phyloP scores from a whole-genome alignment of 2,888 invertebrate genomes.

The Cerastis rubricosa region DNA sequence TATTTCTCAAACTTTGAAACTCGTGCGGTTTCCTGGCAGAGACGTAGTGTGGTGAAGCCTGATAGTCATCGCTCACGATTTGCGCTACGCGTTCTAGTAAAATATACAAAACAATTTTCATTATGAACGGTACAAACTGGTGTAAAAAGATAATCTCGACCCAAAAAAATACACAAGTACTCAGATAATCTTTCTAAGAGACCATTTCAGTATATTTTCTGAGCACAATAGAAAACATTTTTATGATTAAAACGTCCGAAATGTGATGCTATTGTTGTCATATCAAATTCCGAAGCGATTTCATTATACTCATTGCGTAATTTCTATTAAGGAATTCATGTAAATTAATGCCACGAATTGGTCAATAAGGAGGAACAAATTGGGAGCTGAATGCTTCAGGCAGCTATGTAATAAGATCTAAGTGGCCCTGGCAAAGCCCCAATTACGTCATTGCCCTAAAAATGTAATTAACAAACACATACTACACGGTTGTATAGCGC shows the following conservation, averaged over 20 bases:
- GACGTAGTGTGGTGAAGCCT: constrained; percentile 46
- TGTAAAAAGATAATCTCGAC: constrained; percentile 18
- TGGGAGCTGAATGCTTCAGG: constrained; percentile 33
- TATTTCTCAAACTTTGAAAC: constrained; percentile 62
- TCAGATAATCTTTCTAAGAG: constrained; percentile 30
- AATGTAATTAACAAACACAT: constrained; percentile 60
- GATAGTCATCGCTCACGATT: constrained; percentile 65
- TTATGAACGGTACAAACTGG: constrained; percentile 12
- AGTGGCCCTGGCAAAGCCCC: constrained; percentile 36
- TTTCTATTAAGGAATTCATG: constrained; percentile 30
- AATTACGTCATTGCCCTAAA: constrained; percentile 59
- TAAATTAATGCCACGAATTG: constrained; percentile 30
- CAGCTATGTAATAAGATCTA: constrained; percentile 35
- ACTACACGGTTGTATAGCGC: constrained; percentile 18
- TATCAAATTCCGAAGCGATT: constrained; percentile 45
- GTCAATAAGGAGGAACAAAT: constrained; percentile 1
- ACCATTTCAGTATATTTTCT: constrained; percentile 17
- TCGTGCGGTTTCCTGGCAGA: constrained; percentile 50
- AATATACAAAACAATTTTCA: constrained; percentile 35
- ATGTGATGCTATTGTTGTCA: constrained; percentile 42
- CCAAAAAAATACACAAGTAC: constrained; percentile 35
- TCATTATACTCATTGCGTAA: constrained; percentile 41
- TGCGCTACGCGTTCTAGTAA: constrained; percentile 33
- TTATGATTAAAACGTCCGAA: constrained; percentile 44
- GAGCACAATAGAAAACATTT: constrained; percentile 43